phyloP scores from a whole-genome alignment of 1,140 invertebrate species.

The Atopsyche davidsoni region DNA sequence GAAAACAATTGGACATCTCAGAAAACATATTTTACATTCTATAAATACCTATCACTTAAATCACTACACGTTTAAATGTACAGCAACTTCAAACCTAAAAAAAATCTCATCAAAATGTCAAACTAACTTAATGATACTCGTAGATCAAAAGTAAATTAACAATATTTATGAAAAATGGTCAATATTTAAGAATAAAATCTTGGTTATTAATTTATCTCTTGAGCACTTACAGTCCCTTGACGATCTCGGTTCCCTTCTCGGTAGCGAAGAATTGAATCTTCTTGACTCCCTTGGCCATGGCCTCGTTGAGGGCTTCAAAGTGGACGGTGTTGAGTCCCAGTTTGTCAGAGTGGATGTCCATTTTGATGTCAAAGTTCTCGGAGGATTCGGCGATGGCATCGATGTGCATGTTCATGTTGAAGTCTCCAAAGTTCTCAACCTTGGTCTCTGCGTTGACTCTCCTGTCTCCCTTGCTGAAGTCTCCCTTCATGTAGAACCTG shows the following conservation, averaged over 20 bases:
- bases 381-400: slow-evolving; percentile 54
- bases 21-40: too few relatives aligned
- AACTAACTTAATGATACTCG: too few relatives aligned
- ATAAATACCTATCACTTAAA: too few relatives aligned
- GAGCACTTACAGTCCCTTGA: slow-evolving; percentile 56
- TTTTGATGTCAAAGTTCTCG: slow-evolving; percentile 59
- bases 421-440: slow-evolving; percentile 46
- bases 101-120: too few relatives aligned
- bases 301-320: slow-evolving; percentile 57
- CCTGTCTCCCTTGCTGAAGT: slow-evolving; percentile 49
- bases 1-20: too few relatives aligned
- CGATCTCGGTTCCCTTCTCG: slow-evolving; percentile 56
- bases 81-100: too few relatives aligned
- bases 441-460: slow-evolving; percentile 50
- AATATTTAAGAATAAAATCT: too few relatives aligned
- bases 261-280: slow-evolving; percentile 56
- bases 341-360: slow-evolving; percentile 59
- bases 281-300: slow-evolving; percentile 50
- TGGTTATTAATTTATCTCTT: too few relatives aligned
- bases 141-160: too few relatives aligned
- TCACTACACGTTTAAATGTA: too few relatives aligned
- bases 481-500: slow-evolving; percentile 47
- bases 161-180: too few relatives aligned
- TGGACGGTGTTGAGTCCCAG: slow-evolving; percentile 60
- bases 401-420: slow-evolving; percentile 45